Base-by-base conservation (phyloP, 2,113 vertebrate genomes). In the Stigmatopora argus region DNA sequence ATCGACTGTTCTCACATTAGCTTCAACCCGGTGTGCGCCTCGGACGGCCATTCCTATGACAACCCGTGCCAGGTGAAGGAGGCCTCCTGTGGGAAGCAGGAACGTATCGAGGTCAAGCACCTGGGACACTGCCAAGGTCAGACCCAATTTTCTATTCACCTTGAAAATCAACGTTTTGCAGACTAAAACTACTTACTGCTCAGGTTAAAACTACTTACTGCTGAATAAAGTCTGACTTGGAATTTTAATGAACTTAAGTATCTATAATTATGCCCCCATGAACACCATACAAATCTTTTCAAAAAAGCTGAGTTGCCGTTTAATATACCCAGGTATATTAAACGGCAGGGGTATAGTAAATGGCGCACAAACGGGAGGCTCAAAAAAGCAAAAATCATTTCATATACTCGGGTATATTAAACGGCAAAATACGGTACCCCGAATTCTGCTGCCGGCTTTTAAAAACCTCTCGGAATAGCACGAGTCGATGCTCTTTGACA, bases 61-160 rank as follows among this genome's bases (percentile, higher is more conserved):
- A 99, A 99, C 91, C 96, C 97, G 72, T 99, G 97, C 92, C 96
- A 98, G 89, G 97, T 99, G 91, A 98, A 98, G 91, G 97, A 98
- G 89, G 97, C 94, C 1, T 99, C 96, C 38, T 99, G 97, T 91
- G 96, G 98, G 92, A 97, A 96, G 90, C 97, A 99, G 88, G 96
- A 99, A 87, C 95, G 94, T 89, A 99, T 99, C 88, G 97, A 99
- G 92, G 96, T 99, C 88, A 95, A 95, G 90, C 93, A 95, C 91
- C 90, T 99, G 91, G 96, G 97, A 83, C 94, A 95, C 93, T 99
- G 97, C 92, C 94, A 96, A 95, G 97, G 97, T 97, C 90, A 93
- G 88, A 61, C n/a, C 31, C 41, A 19, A 21, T 41, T 19, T 44
- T 60, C 1, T 8, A 57, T 8, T 15, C 7, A 44, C 18, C 0